Evolutionary conservation across 2,888 invertebrate genomes (phyloP), one percentile per base, ranked within the genome.

Genomic region (Agriotes lineatus): DNA sequence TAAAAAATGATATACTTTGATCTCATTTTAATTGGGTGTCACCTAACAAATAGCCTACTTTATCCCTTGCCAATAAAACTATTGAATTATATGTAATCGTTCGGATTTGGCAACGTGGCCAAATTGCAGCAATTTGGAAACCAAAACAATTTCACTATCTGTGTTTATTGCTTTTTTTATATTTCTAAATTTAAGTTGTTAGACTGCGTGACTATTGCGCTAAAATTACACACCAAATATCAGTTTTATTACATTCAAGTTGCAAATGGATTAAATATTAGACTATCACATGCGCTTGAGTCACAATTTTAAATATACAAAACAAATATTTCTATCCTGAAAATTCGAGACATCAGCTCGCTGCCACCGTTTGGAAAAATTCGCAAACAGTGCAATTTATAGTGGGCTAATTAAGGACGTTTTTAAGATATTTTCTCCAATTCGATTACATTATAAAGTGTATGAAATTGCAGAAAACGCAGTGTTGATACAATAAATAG

Each of bases 111-210:
- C 52, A 52, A 30, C 16, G 4, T 25, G 25, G 7, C 25, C 25
- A 7, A 5, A 25, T 25, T 25, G 7, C 25, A 3, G 25, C 3
- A 25, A 14, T n/a, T 2, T 18, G 14, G 1, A 50, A 52, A 52
- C 7, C 52, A 33, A 33, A 52, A 52, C 52, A 52, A 52, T 25
- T 52, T 52, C 35, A n/a, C 52, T 33, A 33, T 52, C 9, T 52
- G 52, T 33, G 30, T 52, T 30, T 30, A 52, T 52, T 52, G 52
- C 52, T 52, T 18, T n/a, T 18, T 20, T 22, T 25, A 25, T 25
- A 25, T 5, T 5, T 52, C 33, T 52, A 50, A 12, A 50, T 30
- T 33, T 30, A 52, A 22, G 10, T 25, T 14, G 33, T 10, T n/a
- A 48, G 48, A 33, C 52, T 52, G 30, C 9, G 7, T 33, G 52